These are phyloP conservation scores for Danionella dracula DNA, from an alignment of 2,797 vertebrate genomes.

Conservation along the genomic window DNA sequence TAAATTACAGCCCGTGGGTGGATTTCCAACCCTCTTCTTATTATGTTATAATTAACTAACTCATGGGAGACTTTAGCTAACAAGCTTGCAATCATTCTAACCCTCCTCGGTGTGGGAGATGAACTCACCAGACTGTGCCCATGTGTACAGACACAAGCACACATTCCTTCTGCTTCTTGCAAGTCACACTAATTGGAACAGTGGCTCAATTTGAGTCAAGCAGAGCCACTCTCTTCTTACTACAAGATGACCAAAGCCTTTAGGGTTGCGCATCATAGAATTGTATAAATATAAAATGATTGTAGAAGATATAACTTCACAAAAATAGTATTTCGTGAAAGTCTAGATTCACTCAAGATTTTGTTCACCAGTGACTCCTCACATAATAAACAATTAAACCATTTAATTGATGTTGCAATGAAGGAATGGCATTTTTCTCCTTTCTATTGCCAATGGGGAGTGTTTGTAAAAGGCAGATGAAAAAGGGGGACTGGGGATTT, in stretches of 20 bases:
- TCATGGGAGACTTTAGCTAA: constrained; percentile 65
- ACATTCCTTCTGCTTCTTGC: constrained; percentile 22
- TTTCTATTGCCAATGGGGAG: too few relatives aligned
- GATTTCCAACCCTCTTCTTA: constrained; percentile 48
- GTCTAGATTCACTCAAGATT: not conserved
- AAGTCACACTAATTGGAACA: constrained; percentile 39
- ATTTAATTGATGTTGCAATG: not conserved
- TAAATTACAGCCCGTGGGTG: constrained; percentile 53
- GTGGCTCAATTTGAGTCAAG: not conserved
- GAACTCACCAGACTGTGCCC: constrained; percentile 39
- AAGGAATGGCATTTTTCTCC: not conserved
- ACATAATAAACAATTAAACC: constrained; percentile 13
- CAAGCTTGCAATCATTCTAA: constrained; percentile 64
- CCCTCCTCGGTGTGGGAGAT: constrained; percentile 48
- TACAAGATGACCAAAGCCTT: not conserved
- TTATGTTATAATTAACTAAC: constrained; percentile 71
- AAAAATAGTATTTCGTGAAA: not conserved
- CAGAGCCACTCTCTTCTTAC: not conserved
- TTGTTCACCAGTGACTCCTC: not conserved
- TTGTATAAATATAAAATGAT: too few relatives aligned
- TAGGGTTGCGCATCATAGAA: too few relatives aligned
- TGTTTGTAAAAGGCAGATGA: not conserved
- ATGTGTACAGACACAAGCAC: constrained; percentile 21
- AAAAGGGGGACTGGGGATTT: not conserved
- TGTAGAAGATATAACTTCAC: too few relatives aligned